A percentile compares a stretch with the other conserved stretches of the same genome.
These are phyloP conservation scores for Metalampra italica DNA, from an alignment of 2,888 invertebrate species.

Conservation along the genomic window DNA sequence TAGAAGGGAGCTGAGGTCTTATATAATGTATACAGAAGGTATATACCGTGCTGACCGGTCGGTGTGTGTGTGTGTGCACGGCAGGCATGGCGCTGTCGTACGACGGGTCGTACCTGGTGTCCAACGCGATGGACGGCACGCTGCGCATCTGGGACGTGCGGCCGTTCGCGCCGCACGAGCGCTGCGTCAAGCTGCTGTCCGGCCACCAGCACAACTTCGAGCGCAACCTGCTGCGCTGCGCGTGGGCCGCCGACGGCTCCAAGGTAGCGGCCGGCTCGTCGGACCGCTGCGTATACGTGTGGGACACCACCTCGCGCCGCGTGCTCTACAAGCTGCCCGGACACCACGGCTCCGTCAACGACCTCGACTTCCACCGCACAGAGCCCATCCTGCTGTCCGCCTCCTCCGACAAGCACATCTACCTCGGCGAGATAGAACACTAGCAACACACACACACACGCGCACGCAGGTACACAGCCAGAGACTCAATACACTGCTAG, in stretches of 20 bases:
- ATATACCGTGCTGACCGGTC: too few species aligned
- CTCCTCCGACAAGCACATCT: constrained; percentile 97
- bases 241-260: constrained; percentile 96
- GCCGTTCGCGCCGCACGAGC: constrained; percentile 94
- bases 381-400: constrained; percentile 96
- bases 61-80: neutral
- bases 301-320: constrained; percentile 96
- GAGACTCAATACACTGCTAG: too few species aligned
- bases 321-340: constrained; percentile 98
- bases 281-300: constrained; percentile 96
- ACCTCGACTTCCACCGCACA: constrained; percentile 95
- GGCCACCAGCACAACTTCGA: constrained; percentile 99
- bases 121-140: constrained; percentile 98
- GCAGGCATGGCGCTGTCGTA: constrained; percentile 86
- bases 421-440: constrained; percentile 94
- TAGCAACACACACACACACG: too few species aligned
- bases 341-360: constrained; percentile 98
- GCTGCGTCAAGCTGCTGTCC: constrained; percentile 94
- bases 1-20: too few species aligned
- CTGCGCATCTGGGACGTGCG: constrained; percentile 98
- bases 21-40: too few species aligned
- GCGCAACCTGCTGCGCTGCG: constrained; percentile 94
- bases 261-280: constrained; percentile 94
- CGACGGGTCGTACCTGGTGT: constrained; percentile 93
- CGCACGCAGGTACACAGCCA: too few species aligned